Percentiles rank a stretch among this genome's conserved stretches.
phyloP scores from a whole-genome alignment of 2,888 invertebrate species.

The Prosapia bicincta region DNA sequence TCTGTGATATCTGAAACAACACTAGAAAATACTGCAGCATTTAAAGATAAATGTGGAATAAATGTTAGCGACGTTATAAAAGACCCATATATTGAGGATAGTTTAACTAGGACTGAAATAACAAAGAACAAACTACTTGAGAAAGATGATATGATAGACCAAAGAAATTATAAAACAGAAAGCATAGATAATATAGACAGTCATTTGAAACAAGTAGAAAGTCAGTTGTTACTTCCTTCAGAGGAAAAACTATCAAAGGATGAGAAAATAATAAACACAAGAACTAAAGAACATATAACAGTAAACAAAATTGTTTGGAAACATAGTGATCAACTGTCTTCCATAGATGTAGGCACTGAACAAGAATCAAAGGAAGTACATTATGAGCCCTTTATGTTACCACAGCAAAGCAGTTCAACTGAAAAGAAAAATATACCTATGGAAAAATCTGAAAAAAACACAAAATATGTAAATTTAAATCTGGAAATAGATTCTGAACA shows the following conservation, averaged over 20 bases:
- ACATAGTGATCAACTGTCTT: not conserved
- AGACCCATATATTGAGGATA: too few relatives aligned
- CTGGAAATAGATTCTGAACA: not conserved
- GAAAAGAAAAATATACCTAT: not conserved
- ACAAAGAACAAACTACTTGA: not conserved
- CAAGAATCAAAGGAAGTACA: not conserved
- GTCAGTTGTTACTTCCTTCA: not conserved
- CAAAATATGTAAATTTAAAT: not conserved
- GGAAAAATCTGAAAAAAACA: not conserved
- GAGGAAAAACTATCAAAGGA: conserved; percentile 28
- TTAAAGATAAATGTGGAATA: not conserved
- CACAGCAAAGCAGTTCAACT: not conserved
- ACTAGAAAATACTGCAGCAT: not conserved
- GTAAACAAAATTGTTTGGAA: conserved; percentile 19
- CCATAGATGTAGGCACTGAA: not conserved
- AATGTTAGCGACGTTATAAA: not conserved
- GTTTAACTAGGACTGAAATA: not conserved
- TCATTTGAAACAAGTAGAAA: not conserved
- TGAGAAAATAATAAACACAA: conserved; percentile 19
- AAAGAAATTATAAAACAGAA: too few relatives aligned
- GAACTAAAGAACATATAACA: conserved; percentile 30
- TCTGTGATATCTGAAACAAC: not conserved
- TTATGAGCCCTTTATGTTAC: not conserved
- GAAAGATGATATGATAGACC: too few relatives aligned
- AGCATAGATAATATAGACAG: too few relatives aligned